These are phyloP conservation scores for Eremobia ochroleuca DNA, from an alignment of 2,888 invertebrate species.

Conservation along the genomic window DNA sequence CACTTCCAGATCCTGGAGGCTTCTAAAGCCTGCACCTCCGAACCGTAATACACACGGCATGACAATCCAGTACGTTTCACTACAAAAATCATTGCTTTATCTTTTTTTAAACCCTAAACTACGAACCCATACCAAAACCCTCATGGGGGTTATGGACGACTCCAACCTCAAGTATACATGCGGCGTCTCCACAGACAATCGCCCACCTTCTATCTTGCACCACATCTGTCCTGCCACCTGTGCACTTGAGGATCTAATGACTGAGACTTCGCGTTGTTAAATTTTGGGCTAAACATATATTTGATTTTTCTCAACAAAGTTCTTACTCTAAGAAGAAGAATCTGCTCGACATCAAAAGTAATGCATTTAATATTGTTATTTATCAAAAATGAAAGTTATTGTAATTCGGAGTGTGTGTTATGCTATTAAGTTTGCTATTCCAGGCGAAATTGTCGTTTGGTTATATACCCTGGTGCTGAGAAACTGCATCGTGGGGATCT, in stretches of 20 bases:
- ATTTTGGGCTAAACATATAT: too few relatives aligned
- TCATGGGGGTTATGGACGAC: too few relatives aligned
- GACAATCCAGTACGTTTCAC: not conserved
- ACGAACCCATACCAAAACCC: too few relatives aligned
- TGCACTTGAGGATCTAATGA: too few relatives aligned
- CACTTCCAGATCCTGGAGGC: not conserved
- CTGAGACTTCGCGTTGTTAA: too few relatives aligned
- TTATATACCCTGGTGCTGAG: not conserved
- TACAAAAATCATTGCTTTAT: not conserved
- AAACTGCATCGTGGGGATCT: not conserved
- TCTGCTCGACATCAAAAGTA: not conserved
- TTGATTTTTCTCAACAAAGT: too few relatives aligned
- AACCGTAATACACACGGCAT: not conserved
- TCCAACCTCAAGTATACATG: too few relatives aligned
- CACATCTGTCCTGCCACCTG: too few relatives aligned
- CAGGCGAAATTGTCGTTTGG: not conserved
- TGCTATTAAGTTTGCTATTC: not conserved
- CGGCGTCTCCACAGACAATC: too few relatives aligned
- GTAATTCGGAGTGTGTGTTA: not conserved
- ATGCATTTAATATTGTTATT: not conserved
- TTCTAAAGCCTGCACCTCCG: not conserved
- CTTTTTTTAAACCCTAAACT: not conserved
- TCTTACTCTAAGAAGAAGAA: too few relatives aligned
- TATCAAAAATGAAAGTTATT: not conserved
- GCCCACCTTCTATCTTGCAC: too few relatives aligned